phyloP scores from a whole-genome alignment of 2,797 vertebrate genomes.

The Sphenopsis melanotis region DNA sequence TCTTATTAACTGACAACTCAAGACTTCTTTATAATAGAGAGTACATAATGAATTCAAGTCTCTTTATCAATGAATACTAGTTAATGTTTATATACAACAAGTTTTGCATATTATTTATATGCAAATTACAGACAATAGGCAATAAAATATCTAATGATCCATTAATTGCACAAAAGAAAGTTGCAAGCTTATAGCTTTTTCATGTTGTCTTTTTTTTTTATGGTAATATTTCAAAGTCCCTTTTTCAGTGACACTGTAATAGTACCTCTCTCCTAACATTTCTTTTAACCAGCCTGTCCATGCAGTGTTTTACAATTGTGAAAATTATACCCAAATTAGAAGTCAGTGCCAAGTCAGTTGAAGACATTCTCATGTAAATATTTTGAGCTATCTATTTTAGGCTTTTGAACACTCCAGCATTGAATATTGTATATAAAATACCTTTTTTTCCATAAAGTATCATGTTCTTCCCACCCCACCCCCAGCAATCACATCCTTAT shows the following conservation, averaged over 20 bases:
- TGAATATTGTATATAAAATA: background rate
- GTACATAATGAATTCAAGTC: background rate
- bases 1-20: background rate
- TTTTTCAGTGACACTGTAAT: background rate
- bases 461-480: accelerated
- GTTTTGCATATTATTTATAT: background rate
- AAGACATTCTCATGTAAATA: background rate
- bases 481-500: accelerated
- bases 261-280: background rate
- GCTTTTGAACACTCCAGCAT: background rate
- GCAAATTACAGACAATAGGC: background rate
- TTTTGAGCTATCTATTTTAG: background rate
- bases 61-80: background rate
- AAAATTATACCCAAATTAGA: background rate
- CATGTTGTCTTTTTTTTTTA: background rate
- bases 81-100: background rate
- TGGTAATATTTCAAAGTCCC: background rate
- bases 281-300: background rate
- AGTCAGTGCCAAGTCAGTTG: background rate
- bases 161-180: background rate
- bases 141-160: background rate
- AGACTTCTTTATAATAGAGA: background rate
- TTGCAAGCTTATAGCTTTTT: background rate
- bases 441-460: background rate
- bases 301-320: background rate